Evolutionary conservation across 2,888 invertebrate genomes (phyloP).

Genomic region (Scaptomyza parva): DNA sequence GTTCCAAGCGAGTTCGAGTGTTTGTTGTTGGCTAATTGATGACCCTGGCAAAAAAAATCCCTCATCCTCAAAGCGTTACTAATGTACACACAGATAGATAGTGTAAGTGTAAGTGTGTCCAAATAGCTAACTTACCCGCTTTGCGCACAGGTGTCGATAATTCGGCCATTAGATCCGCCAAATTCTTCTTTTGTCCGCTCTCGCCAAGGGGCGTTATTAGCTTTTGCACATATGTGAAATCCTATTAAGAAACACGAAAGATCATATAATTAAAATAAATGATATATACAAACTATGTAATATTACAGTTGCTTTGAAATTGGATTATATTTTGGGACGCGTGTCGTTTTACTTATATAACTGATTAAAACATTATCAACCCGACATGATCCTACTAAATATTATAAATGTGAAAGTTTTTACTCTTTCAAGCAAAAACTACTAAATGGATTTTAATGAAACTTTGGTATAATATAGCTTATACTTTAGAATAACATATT

Average conservation of each 20-base stretch:
- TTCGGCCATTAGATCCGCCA: conserved; percentile 83
- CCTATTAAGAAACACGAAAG: conserved; percentile 71
- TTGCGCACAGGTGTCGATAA: conserved; percentile 83
- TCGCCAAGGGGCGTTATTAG: conserved; percentile 82
- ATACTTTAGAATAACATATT: too few species aligned
- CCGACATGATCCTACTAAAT: too few species aligned
- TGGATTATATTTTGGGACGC: too few species aligned
- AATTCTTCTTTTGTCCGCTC: conserved; percentile 83
- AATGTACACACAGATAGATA: conserved; percentile 14
- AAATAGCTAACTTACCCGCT: conserved; percentile 80
- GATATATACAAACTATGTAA: conserved; percentile 21
- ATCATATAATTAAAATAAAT: too few species aligned
- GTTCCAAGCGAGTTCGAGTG: conserved; percentile 33
- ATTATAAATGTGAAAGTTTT: too few species aligned
- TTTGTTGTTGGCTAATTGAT: conserved; percentile 72
- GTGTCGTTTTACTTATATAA: too few species aligned
- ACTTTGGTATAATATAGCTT: too few species aligned
- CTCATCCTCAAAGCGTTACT: conserved; percentile 12
- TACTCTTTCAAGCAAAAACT: too few species aligned
- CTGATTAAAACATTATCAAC: too few species aligned
- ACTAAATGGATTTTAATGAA: too few species aligned
- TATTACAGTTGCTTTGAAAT: too few species aligned
- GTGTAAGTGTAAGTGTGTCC: too few species aligned
- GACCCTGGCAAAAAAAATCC: conserved; percentile 40
- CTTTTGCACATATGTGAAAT: conserved; percentile 83